These are phyloP conservation scores for Enteromius treurensis DNA, from an alignment of 2,797 vertebrate species.

Conservation along the genomic window DNA sequence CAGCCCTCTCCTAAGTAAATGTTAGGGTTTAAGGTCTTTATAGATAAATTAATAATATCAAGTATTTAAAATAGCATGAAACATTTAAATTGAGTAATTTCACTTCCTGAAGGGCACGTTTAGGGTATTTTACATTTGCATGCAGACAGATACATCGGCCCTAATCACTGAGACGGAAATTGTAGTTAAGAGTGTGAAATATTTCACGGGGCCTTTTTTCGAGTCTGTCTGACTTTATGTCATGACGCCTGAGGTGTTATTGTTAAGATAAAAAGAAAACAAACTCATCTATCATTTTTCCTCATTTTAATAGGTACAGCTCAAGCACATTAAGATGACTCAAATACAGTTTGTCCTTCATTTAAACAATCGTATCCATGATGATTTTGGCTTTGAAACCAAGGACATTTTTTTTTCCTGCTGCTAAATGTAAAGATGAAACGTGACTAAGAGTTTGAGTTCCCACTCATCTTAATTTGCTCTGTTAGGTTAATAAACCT, in stretches of 20 bases:
- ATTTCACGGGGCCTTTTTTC: conserved; percentile 65
- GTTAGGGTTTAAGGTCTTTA: conserved; percentile 77
- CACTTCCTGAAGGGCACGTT: conserved; percentile 79
- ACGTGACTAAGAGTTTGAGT: conserved; percentile 23
- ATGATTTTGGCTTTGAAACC: not conserved
- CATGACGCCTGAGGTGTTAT: conserved; percentile 26
- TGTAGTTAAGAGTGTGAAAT: conserved; percentile 67
- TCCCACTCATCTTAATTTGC: conserved; percentile 35
- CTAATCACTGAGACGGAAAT: conserved; percentile 76
- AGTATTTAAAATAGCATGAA: conserved; percentile 83
- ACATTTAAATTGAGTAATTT: conserved; percentile 83
- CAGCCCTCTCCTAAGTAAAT: conserved; percentile 73
- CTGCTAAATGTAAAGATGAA: conserved; percentile 22
- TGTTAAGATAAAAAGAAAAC: conserved; percentile 31
- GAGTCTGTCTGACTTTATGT: conserved; percentile 60
- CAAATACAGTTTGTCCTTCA: conserved; percentile 40
- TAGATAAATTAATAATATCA: conserved; percentile 82
- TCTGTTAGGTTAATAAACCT: conserved; percentile 40
- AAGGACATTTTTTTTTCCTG: not conserved
- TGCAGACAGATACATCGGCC: conserved; percentile 73
- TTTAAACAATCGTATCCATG: conserved; percentile 37
- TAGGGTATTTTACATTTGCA: conserved; percentile 65
- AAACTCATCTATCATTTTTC: conserved; percentile 8
- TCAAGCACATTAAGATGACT: conserved; percentile 24
- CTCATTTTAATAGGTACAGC: not conserved